These are phyloP conservation scores for Atta texana DNA, from an alignment of 1,140 invertebrate genomes.

Conservation along the genomic window DNA sequence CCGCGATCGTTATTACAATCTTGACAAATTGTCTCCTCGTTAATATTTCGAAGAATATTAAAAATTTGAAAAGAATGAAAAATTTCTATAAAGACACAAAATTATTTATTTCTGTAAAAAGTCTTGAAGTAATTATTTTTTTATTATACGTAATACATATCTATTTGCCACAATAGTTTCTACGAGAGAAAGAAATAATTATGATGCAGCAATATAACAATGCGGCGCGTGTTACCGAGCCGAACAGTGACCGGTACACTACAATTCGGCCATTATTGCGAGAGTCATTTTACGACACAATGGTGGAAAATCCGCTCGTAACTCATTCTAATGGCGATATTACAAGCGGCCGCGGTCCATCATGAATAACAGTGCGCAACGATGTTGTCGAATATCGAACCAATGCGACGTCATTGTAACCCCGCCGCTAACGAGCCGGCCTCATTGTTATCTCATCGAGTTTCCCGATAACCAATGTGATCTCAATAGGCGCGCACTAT, in stretches of 20 bases:
- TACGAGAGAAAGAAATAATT: slow-evolving; percentile 31
- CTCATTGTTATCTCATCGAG: slow-evolving; percentile 76
- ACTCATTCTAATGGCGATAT: slow-evolving; percentile 56
- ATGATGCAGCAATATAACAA: neutral
- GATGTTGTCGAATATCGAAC: slow-evolving; percentile 56
- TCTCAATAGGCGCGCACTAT: slow-evolving; percentile 57
- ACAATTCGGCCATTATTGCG: slow-evolving; percentile 48
- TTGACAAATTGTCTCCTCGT: slow-evolving; percentile 7
- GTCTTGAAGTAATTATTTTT: neutral
- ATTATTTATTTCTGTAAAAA: neutral
- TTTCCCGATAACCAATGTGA: slow-evolving; percentile 64
- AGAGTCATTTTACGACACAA: slow-evolving; percentile 58
- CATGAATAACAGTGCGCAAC: slow-evolving; percentile 58
- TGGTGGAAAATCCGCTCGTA: slow-evolving; percentile 57
- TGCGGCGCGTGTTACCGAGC: slow-evolving; percentile 1
- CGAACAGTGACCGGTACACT: slow-evolving; percentile 67
- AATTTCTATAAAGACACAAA: too few relatives aligned
- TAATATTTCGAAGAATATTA: neutral
- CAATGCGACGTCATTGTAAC: slow-evolving; percentile 72
- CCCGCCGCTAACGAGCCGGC: slow-evolving; percentile 81
- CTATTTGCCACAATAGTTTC: neutral
- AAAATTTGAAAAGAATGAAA: neutral
- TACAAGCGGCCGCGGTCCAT: slow-evolving; percentile 37
- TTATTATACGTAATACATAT: neutral
- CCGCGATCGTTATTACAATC: slow-evolving; percentile 65